phyloP scores from a whole-genome alignment of 2,888 invertebrate species.

The Apeira syringaria region DNA sequence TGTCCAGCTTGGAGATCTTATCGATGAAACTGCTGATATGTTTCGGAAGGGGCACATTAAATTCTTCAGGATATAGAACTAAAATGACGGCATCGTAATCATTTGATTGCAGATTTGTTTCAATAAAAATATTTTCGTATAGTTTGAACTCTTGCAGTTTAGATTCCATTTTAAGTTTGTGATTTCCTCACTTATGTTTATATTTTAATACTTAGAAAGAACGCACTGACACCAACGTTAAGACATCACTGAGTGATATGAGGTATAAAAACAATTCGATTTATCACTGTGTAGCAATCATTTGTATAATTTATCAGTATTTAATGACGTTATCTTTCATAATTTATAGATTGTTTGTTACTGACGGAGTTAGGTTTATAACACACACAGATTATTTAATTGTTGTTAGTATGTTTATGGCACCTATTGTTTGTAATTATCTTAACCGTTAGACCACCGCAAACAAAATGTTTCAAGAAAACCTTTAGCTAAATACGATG shows the following conservation, averaged over 20 bases:
- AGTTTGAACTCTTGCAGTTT: conserved; percentile 51
- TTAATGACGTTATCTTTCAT: conserved; percentile 10
- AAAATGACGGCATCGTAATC: conserved; percentile 86
- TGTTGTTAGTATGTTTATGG: too few species aligned
- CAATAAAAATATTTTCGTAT: conserved; percentile 71
- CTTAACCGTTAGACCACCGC: too few species aligned
- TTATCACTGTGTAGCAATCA: conserved; percentile 1
- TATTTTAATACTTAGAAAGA: neutral
- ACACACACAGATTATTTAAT: too few species aligned
- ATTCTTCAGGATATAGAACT: conserved; percentile 80
- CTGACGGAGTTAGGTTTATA: conserved; percentile 8
- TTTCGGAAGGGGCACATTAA: conserved; percentile 65
- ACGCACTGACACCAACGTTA: neutral
- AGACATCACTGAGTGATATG: conserved; percentile 2
- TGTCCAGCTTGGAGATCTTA: conserved; percentile 56
- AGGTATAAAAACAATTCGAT: neutral
- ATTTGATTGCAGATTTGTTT: conserved; percentile 65
- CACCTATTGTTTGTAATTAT: too few species aligned
- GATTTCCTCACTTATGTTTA: neutral
- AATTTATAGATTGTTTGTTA: conserved; percentile 23
- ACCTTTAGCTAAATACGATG: too few species aligned
- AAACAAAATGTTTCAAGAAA: too few species aligned
- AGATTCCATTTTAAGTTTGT: conserved; percentile 12
- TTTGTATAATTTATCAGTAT: conserved; percentile 18
- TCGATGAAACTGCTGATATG: conserved; percentile 63